Base-by-base conservation (phyloP, 2,113 vertebrate genomes). In the Myocastor coypus region DNA sequence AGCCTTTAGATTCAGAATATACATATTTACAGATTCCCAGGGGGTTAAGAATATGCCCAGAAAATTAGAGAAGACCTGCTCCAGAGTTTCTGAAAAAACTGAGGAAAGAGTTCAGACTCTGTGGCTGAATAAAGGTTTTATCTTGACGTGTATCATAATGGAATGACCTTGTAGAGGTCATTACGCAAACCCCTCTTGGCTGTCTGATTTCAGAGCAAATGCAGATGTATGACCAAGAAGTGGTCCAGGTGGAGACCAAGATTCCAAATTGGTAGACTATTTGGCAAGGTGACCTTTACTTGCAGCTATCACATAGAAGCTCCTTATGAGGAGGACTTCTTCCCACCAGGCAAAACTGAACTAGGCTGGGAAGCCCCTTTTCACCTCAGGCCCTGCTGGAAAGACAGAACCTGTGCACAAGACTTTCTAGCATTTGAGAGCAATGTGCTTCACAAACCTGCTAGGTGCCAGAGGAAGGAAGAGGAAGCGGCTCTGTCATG, bases 301-400 rank as follows among this genome's bases (percentile, higher is more conserved):
- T 69, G 12, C 11, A 68, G 22, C 11, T n/a, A 1, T 50, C 78
- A 42, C 17, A 4, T 2, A 24, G 73, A 86, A 71, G 37, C 8
- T 42, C 17, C 16, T 3, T 14, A n/a, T 22, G 26, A 92, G 24
- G 46, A 46, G 61, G 57, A 46, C 10, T 77, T 42, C 40, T 94
- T 87, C 28, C 12, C 3, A 34, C 5, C 30, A 50, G 14, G 14
- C 12, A 28, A 0, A 0, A 20, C 14, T 46, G 40, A 40, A 5
- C 26, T 3, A 37, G 50, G 17, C 34, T 16, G 40, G 8, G 19
- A 50, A 69, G 37, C n/a, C 24, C 71, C 26, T 24, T 37, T 37
- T 2, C 1, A 55, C 34, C 0, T 0, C 10, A 40, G 32, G 1
- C 9, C 13, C 34, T 50, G 8, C 1, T 3, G 3, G 40, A 83